phyloP scores from a whole-genome alignment of 2,888 invertebrate species.

The Eurois occulta region DNA sequence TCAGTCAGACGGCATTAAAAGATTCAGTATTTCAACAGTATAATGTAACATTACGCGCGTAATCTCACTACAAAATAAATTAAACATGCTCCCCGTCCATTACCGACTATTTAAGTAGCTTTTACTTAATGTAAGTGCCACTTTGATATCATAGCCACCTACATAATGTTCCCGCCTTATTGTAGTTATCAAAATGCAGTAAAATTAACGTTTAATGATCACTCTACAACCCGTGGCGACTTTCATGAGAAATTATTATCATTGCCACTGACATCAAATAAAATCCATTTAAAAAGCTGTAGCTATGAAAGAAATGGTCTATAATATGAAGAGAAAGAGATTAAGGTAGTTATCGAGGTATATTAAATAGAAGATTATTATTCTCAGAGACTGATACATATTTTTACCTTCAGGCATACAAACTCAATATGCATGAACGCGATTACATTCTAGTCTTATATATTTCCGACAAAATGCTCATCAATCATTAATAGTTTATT shows the following conservation, averaged over 20 bases:
- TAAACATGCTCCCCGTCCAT: conserved; percentile 75
- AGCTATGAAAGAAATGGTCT: conserved; percentile 40
- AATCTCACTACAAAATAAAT: conserved; percentile 75
- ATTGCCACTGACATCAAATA: conserved; percentile 53
- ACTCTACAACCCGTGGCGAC: conserved; percentile 47
- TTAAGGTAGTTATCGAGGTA: conserved; percentile 20
- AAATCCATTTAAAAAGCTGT: conserved; percentile 54
- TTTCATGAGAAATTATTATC: conserved; percentile 42
- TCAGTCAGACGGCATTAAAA: conserved; percentile 52
- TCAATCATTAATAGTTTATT: conserved; percentile 25
- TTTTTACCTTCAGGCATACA: conserved; percentile 14
- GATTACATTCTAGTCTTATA: conserved; percentile 8
- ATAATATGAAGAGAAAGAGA: conserved; percentile 24
- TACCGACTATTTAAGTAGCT: conserved; percentile 77
- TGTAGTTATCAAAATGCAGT: conserved; percentile 73
- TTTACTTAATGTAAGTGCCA: conserved; percentile 84
- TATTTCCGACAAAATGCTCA: conserved; percentile 1
- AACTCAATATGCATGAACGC: conserved; percentile 8
- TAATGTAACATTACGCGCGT: conserved; percentile 65
- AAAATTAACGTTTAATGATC: conserved; percentile 74
- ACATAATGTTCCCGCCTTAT: conserved; percentile 70
- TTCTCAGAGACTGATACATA: conserved; percentile 27
- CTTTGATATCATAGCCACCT: conserved; percentile 80
- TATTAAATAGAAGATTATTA: conserved; percentile 25
- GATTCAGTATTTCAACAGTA: conserved; percentile 57